phyloP scores from a whole-genome alignment of 2,113 vertebrate species.

The Jaculus jaculus region DNA sequence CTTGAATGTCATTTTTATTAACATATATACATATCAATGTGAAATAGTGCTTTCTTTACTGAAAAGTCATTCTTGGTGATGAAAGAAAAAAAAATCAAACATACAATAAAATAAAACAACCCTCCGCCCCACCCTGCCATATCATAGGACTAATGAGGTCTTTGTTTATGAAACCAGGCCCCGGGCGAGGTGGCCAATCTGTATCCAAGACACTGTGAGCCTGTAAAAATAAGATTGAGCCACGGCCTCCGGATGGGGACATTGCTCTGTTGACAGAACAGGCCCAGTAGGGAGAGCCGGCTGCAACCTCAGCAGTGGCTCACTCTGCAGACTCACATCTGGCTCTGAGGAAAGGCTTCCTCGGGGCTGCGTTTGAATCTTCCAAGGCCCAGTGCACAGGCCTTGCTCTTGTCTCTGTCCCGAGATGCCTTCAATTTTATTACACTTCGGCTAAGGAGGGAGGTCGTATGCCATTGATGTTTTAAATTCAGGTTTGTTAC shows the following conservation, averaged over 20 bases:
- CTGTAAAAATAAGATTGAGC: constrained; percentile 3
- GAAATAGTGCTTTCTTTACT: constrained; percentile 1
- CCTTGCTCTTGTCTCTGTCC: neutral
- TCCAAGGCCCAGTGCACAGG: neutral
- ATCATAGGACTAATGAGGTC: neutral
- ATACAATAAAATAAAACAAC: neutral
- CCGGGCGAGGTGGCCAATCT: neutral
- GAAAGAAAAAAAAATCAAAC: neutral
- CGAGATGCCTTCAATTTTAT: neutral
- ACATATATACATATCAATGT: neutral
- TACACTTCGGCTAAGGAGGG: neutral
- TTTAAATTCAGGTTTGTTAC: neutral
- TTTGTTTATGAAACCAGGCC: constrained; percentile 46
- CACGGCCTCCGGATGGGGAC: neutral
- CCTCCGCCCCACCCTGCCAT: neutral
- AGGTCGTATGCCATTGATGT: neutral
- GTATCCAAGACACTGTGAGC: neutral
- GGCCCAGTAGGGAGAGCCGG: neutral
- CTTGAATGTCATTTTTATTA: neutral
- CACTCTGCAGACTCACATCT: neutral
- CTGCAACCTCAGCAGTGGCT: neutral
- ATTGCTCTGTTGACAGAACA: neutral
- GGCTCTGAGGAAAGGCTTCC: too few species aligned
- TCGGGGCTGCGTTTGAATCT: neutral
- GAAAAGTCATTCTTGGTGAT: neutral